Conservation (phyloP, 2,797 vertebrate genomes). For the Myotis daubentonii region DNA sequence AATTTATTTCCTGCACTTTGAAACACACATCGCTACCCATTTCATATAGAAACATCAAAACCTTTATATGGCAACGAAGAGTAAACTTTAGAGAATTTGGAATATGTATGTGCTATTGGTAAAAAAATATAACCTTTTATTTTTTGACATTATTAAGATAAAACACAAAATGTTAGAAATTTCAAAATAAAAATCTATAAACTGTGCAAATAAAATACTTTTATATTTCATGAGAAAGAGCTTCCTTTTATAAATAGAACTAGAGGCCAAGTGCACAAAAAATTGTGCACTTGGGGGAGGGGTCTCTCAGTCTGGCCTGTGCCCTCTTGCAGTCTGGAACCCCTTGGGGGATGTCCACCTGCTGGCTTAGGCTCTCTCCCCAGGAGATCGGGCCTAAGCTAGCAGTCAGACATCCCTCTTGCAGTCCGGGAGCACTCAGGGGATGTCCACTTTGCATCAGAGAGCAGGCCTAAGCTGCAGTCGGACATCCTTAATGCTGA, state of each 20-base stretch:
- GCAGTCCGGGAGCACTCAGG: too few relatives aligned
- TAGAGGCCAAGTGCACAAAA: too few relatives aligned
- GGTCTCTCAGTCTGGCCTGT: too few relatives aligned
- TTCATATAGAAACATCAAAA: not conserved
- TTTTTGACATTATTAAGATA: not conserved
- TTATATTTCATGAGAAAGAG: not conserved
- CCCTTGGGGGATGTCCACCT: too few relatives aligned
- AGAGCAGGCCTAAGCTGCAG: too few relatives aligned
- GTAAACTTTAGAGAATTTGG: not conserved
- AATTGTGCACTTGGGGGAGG: too few relatives aligned
- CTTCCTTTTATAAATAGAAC: not conserved
- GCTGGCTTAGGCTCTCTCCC: too few relatives aligned
- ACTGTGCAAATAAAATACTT: not conserved
- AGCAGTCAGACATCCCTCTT: too few relatives aligned
- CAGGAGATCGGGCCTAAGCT: rapidly evolving
- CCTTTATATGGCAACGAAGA: not conserved
- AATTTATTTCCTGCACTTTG: not conserved
- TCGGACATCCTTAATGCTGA: too few relatives aligned
- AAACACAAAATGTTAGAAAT: not conserved
- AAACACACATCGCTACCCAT: not conserved
- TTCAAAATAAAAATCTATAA: not conserved
- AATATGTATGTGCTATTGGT: not conserved
- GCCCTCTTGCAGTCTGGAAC: too few relatives aligned
- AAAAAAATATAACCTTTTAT: not conserved
- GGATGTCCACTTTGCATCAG: too few relatives aligned